phyloP scores from a whole-genome alignment of 2,113 vertebrate species.

The Ancistrus triradiatus region DNA sequence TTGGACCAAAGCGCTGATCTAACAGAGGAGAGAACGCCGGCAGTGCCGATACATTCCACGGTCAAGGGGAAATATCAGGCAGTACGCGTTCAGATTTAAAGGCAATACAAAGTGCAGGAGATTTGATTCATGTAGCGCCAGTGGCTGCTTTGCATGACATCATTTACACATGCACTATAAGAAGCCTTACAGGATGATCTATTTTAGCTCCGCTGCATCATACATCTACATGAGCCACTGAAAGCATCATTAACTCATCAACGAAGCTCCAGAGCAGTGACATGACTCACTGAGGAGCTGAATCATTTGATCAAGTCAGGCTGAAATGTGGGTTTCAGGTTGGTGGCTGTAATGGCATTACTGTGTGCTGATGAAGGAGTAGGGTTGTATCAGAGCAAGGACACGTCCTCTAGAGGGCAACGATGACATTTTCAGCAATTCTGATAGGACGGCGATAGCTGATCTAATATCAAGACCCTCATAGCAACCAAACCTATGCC shows the following conservation, averaged over 20 bases:
- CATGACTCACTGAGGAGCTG: background rate
- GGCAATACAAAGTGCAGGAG: no score
- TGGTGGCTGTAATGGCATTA: background rate
- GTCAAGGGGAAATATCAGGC: no score
- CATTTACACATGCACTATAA: no score
- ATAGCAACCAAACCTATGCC: no score
- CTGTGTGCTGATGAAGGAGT: background rate
- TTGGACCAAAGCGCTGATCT: background rate
- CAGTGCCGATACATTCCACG: background rate
- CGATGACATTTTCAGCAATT: background rate
- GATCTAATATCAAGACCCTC: no score
- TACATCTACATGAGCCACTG: background rate
- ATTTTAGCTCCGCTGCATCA: background rate
- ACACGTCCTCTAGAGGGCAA: background rate
- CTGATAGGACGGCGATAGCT: no score
- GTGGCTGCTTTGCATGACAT: no score
- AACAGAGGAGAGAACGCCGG: no score
- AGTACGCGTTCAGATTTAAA: no score
- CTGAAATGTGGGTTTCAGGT: background rate
- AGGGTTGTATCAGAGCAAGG: background rate
- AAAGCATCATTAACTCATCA: constrained; percentile 31
- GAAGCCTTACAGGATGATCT: background rate
- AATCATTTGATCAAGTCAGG: background rate
- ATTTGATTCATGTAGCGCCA: no score
- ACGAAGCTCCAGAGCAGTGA: constrained; percentile 2